Conservation (phyloP, 2,888 invertebrate species). For the Melieria picta region DNA sequence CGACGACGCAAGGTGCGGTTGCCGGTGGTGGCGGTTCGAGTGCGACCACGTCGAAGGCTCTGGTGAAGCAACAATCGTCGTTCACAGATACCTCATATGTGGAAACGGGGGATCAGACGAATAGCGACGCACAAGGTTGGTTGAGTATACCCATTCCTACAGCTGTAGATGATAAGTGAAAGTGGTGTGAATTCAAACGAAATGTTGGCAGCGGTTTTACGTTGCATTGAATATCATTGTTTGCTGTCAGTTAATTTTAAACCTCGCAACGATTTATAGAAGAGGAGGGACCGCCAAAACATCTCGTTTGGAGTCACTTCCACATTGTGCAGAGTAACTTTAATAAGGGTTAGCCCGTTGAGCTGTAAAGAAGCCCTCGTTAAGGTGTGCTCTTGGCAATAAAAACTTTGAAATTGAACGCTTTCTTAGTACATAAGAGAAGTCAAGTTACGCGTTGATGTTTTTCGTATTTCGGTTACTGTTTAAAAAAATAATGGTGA, state of each 20-base stretch:
- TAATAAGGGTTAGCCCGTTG: slow-evolving; percentile 28
- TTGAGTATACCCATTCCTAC: slow-evolving; percentile 39
- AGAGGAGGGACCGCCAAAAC: neutral
- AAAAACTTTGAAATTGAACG: slow-evolving; percentile 16
- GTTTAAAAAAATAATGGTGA: neutral
- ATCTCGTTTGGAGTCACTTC: slow-evolving; percentile 19
- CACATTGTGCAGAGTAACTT: slow-evolving; percentile 30
- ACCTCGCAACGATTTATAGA: no score
- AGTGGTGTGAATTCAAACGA: slow-evolving; percentile 29
- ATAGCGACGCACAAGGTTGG: slow-evolving; percentile 67
- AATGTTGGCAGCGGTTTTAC: neutral
- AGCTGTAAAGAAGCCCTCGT: slow-evolving; percentile 30
- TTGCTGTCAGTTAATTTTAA: neutral
- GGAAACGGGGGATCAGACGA: slow-evolving; percentile 63
- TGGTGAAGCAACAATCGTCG: slow-evolving; percentile 57
- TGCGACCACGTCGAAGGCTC: slow-evolving; percentile 63
- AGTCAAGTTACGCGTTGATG: neutral
- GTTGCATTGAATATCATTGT: neutral
- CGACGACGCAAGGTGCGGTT: slow-evolving; percentile 42
- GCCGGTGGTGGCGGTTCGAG: slow-evolving; percentile 43
- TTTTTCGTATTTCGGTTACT: neutral
- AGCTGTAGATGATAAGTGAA: slow-evolving; percentile 11
- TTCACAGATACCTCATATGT: slow-evolving; percentile 64
- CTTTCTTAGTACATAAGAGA: neutral
- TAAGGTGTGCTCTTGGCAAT: slow-evolving; percentile 24